Evolutionary conservation across 35 echinoderm and acorn worm species (phyloP), one percentile per base, ranked within the genome.

Genomic region (Chiridota heheva): DNA sequence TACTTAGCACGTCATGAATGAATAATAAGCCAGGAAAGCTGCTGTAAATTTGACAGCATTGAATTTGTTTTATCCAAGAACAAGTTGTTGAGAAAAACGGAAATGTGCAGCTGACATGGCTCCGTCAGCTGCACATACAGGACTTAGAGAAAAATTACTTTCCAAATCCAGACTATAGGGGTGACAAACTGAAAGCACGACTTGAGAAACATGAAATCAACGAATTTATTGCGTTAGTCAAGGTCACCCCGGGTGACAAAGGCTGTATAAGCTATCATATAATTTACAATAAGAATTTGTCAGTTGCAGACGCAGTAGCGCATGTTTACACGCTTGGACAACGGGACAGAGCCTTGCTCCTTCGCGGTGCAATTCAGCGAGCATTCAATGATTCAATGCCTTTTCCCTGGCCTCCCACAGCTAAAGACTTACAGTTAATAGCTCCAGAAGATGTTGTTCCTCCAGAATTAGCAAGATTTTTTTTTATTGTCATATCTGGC

Each of bases 151-250:
- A 6, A n/a, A 84, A 84, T 70, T 59, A 48, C 8, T 84, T 67
- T 32, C 44, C 53, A 2, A 91, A 86, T 55, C 63, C 73, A n/a
- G 33, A 76, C 10, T 85, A 86, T 56, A 71, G 89, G 73, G 40
- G 25, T 55, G 73, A 58, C 17, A 91, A 86, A 18, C 82, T 91
- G 17, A 86, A 70, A 56, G 42, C 3, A 22, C 18, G 64, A 32
- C 82, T 91, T 67, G 30, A 40, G 10, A 53, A 53, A 22, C 48
- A 53, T 22, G 10, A 53, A 71, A 18, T 40, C 67, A 13, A 13
- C 25, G 12, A 71, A 40, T 42, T 40, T 18, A 7, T 71, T 12
- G 20, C 3, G 6, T 69, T 69, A 27, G 39, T 20, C 18, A 69
- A 69, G 10, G n/a, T n/a, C n/a, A n/a, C n/a, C n/a, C 64, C 30